A percentile compares a stretch with the other conserved stretches of the same genome.
Conservation (phyloP, 2,888 invertebrate genomes). For the Julus scanicus region DNA sequence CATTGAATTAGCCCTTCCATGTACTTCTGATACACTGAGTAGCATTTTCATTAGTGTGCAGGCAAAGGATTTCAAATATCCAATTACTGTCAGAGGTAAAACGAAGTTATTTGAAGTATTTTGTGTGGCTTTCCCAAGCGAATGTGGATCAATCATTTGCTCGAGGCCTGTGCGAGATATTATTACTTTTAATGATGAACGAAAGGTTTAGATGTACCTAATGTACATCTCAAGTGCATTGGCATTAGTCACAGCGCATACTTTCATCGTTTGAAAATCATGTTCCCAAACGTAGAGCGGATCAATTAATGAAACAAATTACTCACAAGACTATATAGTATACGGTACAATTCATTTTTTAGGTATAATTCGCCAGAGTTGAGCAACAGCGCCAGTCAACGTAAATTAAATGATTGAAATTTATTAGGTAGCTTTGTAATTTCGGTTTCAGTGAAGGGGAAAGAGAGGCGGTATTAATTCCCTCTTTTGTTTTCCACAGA, state of each 20-base stretch:
- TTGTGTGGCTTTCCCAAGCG: slow-evolving; percentile 11
- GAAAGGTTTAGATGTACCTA: background rate
- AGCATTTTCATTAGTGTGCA: slow-evolving; percentile 32
- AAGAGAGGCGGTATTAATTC: background rate
- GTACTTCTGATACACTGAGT: background rate
- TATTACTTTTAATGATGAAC: slow-evolving; percentile 46
- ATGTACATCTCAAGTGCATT: background rate
- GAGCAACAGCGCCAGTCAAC: slow-evolving; percentile 6
- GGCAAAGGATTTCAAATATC: slow-evolving; percentile 22
- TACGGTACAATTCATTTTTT: background rate
- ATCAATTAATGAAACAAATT: slow-evolving; percentile 47
- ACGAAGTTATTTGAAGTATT: slow-evolving; percentile 35
- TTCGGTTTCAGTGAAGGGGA: background rate
- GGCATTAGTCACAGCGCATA: background rate
- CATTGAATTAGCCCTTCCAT: background rate
- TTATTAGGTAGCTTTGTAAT: slow-evolving; percentile 13
- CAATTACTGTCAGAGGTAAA: slow-evolving; percentile 43
- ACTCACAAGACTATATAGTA: background rate
- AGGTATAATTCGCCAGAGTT: background rate
- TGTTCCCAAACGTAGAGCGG: background rate
- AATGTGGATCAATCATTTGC: slow-evolving; percentile 37
- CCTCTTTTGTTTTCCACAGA: slow-evolving; percentile 22
- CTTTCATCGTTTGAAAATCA: slow-evolving; percentile 8
- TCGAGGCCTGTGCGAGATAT: background rate
- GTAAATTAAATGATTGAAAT: slow-evolving; percentile 24